Base-by-base conservation (phyloP, 2,113 vertebrate species). In the Myotis yumanensis region DNA sequence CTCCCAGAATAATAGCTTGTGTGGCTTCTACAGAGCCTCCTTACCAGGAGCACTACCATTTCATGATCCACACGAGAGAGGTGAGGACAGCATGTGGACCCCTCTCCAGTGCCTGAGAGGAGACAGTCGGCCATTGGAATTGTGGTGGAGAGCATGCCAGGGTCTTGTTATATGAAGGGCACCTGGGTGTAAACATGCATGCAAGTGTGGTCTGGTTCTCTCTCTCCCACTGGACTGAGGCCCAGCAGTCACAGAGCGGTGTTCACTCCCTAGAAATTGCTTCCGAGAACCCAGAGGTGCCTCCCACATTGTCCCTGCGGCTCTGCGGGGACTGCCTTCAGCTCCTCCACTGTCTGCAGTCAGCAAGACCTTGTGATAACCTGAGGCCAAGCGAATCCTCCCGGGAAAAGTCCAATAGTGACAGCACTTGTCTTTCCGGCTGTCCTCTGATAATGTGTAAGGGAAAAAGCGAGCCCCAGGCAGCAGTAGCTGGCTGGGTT, bases 391-490 rank as follows among this genome's bases (percentile, higher is more conserved):
- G 76, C 4, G 12, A 92, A 88, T 95, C 95, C 69, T 89, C 22
- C 54, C 28, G 0, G 1, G 75, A 83, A 91, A 95, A 97, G 96
- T 71, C 86, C 71, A 52, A 32, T 28, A n/a, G 76, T 68, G 93
- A 92, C 37, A 40, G 25, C 71, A 6, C 71, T 93, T 84, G 68
- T 96, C 28, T 15, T 94, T 4, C 0, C 30, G 52, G 52, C 90
- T 89, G 51, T 73, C 64, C 54, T 85, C 69, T 59, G 73, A 68
- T 51, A 85, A 68, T 52, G 52, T 18, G 1, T 92, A 88, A 96
- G 97, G 57, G 62, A 95, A 95, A 95, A 89, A 23, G 62, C 73
- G 90, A 97, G 82, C 75, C 83, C 83, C 30, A 48, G 77, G 93
- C 90, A 82, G 86, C 22, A 48, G 64, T 9, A 87, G 40, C 90